Percentiles rank a stretch among this genome's conserved stretches.
phyloP scores from a whole-genome alignment of 2,113 vertebrate genomes.

The Periophthalmus modestus region DNA sequence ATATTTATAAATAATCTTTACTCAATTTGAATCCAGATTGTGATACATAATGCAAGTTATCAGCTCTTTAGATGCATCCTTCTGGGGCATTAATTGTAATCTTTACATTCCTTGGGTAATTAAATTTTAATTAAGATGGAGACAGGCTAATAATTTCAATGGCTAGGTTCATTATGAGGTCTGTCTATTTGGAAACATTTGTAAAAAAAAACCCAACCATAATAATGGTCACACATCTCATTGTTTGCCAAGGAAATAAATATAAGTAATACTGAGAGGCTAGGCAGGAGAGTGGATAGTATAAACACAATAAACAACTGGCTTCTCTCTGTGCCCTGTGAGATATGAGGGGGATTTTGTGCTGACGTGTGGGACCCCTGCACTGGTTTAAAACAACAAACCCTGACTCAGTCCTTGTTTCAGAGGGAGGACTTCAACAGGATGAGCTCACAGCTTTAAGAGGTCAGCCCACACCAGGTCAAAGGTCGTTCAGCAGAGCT shows the following conservation, averaged over 20 bases:
- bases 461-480: constrained; percentile 24
- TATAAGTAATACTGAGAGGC: neutral
- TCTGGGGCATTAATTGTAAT: too few species aligned
- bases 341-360: constrained; percentile 44
- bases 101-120: too few species aligned
- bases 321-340: constrained; percentile 1
- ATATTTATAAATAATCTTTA: neutral
- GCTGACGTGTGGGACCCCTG: constrained; percentile 33
- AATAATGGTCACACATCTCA: too few species aligned
- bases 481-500: constrained; percentile 19
- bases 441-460: constrained; percentile 44
- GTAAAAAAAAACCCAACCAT: too few species aligned
- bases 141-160: too few species aligned
- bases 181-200: too few species aligned
- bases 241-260: neutral
- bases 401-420: constrained; percentile 19
- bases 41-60: too few species aligned
- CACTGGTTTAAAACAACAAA: constrained; percentile 61
- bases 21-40: too few species aligned
- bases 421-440: constrained; percentile 33
- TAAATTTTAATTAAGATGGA: too few species aligned
- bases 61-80: too few species aligned
- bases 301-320: neutral
- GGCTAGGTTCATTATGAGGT: too few species aligned
- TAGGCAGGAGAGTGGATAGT: neutral